Evolutionary conservation across 2,888 invertebrate genomes (phyloP).

Genomic region (Polylopha cassiicola): DNA sequence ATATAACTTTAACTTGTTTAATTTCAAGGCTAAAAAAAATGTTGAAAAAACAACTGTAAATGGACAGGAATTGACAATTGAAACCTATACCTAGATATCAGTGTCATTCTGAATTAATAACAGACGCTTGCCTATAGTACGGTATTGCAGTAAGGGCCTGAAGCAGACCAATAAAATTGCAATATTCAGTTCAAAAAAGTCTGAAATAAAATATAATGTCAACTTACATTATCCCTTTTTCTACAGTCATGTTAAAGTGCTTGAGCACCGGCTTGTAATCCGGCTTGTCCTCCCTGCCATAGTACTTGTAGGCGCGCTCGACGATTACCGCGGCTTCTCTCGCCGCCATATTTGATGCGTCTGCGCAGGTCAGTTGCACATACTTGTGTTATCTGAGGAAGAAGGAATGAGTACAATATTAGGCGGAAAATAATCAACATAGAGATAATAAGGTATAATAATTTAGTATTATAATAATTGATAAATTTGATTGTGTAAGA

Average conservation of each 20-base stretch:
- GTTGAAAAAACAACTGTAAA: no score
- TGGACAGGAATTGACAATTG: no score
- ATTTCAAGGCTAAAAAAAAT: no score
- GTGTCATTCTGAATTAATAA: no score
- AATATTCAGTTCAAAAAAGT: neutral
- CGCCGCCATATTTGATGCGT: slow-evolving; percentile 50
- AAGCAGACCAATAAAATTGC: no score
- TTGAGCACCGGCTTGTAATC: slow-evolving; percentile 79
- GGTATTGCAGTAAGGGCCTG: no score
- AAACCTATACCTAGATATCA: no score
- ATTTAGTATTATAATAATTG: no score
- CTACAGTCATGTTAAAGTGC: slow-evolving; percentile 84
- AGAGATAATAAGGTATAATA: no score
- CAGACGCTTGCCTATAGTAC: no score
- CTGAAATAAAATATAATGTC: slow-evolving; percentile 10
- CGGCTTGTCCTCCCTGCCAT: slow-evolving; percentile 73
- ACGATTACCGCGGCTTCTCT: slow-evolving; percentile 80
- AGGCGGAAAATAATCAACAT: neutral
- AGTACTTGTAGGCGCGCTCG: slow-evolving; percentile 81
- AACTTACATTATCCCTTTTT: slow-evolving; percentile 87
- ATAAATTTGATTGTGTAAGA: no score
- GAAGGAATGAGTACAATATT: slow-evolving; percentile 23
- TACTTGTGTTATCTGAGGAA: slow-evolving; percentile 41
- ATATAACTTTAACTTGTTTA: no score
- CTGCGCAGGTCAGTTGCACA: slow-evolving; percentile 34